phyloP scores from a whole-genome alignment of 2,888 invertebrate genomes.

The Spodoptera exigua region DNA sequence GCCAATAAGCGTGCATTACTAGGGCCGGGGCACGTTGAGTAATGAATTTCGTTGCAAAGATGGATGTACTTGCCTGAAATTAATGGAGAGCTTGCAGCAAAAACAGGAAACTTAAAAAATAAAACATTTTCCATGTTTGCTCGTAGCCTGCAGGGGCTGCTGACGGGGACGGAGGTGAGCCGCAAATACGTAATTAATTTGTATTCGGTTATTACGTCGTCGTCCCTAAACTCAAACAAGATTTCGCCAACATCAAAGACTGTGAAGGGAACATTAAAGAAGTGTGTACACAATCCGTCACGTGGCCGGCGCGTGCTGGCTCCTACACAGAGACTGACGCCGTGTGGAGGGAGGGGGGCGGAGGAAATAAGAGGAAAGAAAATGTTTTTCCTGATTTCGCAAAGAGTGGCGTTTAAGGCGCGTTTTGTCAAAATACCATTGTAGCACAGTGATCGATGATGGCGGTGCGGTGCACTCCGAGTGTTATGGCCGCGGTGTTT shows the following conservation, averaged over 20 bases:
- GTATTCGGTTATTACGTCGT: slow-evolving; percentile 33
- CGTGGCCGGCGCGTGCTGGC: slow-evolving; percentile 41
- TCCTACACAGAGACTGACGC: too few relatives aligned
- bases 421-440: slow-evolving; percentile 6
- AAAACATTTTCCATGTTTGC: slow-evolving; percentile 5
- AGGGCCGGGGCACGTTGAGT: slow-evolving; percentile 30
- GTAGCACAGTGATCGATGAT: slow-evolving; percentile 15
- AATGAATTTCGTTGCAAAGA: slow-evolving; percentile 33
- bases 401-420: too few relatives aligned
- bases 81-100: slow-evolving; percentile 8
- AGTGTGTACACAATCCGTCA: slow-evolving; percentile 37
- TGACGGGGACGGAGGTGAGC: not conserved
- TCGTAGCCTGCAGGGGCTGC: not conserved
- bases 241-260: slow-evolving; percentile 41
- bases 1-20: slow-evolving; percentile 44
- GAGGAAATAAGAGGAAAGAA: slow-evolving; percentile 8
- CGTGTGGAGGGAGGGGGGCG: slow-evolving; percentile 1
- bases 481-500: not conserved
- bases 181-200: slow-evolving; percentile 44
- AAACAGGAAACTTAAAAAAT: slow-evolving; percentile 5
- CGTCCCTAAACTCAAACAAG: slow-evolving; percentile 42
- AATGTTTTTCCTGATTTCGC: not conserved
- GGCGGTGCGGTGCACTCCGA: slow-evolving; percentile 7
- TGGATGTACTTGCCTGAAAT: slow-evolving; percentile 31
- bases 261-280: slow-evolving; percentile 19